A percentile compares a stretch with the other conserved stretches of the same genome.
Conservation (phyloP, 2,113 vertebrate species). For the Pedionomus torquatus region DNA sequence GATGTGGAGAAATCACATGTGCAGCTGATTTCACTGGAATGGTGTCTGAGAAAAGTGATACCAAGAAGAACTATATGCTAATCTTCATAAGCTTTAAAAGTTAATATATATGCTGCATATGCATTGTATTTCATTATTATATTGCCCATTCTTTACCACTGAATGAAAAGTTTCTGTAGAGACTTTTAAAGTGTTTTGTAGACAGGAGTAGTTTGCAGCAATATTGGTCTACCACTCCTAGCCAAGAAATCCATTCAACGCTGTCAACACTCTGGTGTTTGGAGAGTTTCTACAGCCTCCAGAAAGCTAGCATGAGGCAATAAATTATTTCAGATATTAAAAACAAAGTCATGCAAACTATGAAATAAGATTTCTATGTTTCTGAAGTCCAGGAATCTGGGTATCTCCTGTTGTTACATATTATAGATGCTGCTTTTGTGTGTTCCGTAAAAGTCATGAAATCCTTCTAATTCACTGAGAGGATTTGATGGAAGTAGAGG, state of each 20-base stretch:
- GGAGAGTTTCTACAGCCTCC: background rate
- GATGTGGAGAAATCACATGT: background rate
- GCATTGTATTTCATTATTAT: background rate
- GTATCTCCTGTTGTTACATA: background rate
- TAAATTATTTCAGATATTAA: background rate
- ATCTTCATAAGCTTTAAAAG: background rate
- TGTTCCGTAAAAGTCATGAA: background rate
- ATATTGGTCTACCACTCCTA: background rate
- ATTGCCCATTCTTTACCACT: background rate
- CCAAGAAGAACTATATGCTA: background rate
- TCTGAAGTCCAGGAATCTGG: background rate
- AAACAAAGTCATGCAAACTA: background rate
- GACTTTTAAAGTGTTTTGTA: background rate
- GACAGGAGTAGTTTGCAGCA: background rate
- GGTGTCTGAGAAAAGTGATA: background rate
- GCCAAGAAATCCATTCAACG: background rate
- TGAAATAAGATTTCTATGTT: background rate
- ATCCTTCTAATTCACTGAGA: background rate
- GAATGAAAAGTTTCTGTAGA: background rate
- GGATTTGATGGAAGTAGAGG: background rate
- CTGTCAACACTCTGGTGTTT: background rate
- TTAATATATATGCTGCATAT: background rate
- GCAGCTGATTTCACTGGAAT: background rate
- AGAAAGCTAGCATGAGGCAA: background rate
- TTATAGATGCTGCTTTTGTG: background rate